Conservation (phyloP, 1,140 invertebrate genomes). For the Cyphomyrmex costatus region DNA sequence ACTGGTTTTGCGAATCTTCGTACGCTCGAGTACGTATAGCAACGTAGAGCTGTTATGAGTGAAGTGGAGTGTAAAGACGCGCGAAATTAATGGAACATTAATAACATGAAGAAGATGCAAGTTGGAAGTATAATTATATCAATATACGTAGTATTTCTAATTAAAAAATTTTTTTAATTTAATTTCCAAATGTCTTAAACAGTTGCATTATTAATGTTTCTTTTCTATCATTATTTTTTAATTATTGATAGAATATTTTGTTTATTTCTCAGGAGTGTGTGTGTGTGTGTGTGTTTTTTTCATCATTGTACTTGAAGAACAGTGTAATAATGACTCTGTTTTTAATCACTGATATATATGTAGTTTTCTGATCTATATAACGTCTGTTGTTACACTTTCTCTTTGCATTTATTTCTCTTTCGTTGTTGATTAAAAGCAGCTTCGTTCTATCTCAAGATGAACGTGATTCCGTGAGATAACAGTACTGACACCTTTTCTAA, state of each 20-base stretch:
- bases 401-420: conserved; percentile 7
- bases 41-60: conserved; percentile 28
- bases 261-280: neutral
- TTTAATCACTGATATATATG: conserved; percentile 36
- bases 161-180: neutral
- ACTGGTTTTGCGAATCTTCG: conserved; percentile 20
- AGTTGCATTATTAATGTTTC: neutral
- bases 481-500: neutral
- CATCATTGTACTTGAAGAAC: neutral
- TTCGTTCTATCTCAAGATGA: neutral
- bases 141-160: neutral
- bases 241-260: neutral
- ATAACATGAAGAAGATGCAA: conserved; percentile 19
- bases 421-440: conserved; percentile 38
- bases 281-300: no score
- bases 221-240: neutral
- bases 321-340: conserved; percentile 7
- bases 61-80: conserved; percentile 12
- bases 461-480: neutral
- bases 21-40: neutral
- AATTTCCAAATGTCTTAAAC: neutral
- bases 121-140: neutral
- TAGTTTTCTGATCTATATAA: conserved; percentile 1
- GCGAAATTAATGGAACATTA: conserved; percentile 45
- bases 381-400: conserved; percentile 10